Evolutionary conservation across 23 tunicate genomes (phyloP).

Genomic region (Clavelina lepadiformis): DNA sequence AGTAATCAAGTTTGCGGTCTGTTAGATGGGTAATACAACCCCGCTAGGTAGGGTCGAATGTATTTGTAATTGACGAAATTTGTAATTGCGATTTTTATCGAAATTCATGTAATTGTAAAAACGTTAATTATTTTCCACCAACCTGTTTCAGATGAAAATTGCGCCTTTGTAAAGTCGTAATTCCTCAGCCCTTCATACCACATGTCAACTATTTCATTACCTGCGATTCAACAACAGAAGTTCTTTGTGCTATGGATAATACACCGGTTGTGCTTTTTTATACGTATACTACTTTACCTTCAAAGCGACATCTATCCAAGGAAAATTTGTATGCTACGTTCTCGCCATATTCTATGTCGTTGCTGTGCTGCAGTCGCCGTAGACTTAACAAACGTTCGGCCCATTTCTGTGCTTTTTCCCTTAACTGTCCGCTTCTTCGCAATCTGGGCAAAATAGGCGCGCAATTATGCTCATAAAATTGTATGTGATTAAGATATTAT

Average conservation of each 20-base stretch:
- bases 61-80: too few relatives aligned
- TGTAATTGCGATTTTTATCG: too few relatives aligned
- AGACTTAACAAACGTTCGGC: constrained; percentile 32
- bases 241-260: not conserved
- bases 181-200: constrained; percentile 44
- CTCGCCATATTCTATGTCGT: constrained; percentile 26
- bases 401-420: constrained; percentile 45
- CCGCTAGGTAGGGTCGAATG: too few relatives aligned
- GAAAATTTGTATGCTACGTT: constrained; percentile 50
- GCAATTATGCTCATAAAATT: too few relatives aligned
- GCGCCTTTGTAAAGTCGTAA: constrained; percentile 37
- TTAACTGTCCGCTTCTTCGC: constrained; percentile 6
- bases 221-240: constrained; percentile 4
- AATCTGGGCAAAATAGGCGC: too few relatives aligned
- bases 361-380: constrained; percentile 24
- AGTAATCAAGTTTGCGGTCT: too few relatives aligned
- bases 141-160: constrained; percentile 39
- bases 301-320: constrained; percentile 20
- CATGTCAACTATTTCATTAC: constrained; percentile 23
- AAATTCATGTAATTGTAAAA: too few relatives aligned
- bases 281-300: too few relatives aligned
- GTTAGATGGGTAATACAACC: too few relatives aligned
- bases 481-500: too few relatives aligned
- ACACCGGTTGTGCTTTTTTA: too few relatives aligned
- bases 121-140: too few relatives aligned